Evolutionary conservation across 2,797 vertebrate species (phyloP).

Genomic region (Anguilla anguilla): DNA sequence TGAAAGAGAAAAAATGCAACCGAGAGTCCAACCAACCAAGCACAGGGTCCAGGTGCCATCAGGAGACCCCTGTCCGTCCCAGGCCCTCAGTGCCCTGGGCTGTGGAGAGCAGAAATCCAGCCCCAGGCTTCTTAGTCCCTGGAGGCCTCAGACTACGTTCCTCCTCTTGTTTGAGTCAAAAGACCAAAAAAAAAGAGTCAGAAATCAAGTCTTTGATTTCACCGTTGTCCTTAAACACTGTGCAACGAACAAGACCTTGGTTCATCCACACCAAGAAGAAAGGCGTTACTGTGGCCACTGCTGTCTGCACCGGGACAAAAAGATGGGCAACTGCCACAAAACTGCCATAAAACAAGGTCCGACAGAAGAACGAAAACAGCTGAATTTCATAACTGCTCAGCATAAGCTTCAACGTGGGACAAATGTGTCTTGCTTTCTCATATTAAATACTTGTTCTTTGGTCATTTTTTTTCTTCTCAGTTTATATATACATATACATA

Average conservation of each 20-base stretch:
- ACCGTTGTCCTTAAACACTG: slow-evolving; percentile 52
- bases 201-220: slow-evolving; percentile 3
- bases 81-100: slow-evolving; percentile 52
- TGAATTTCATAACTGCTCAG: slow-evolving; percentile 39
- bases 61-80: slow-evolving; percentile 48
- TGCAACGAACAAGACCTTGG: slow-evolving; percentile 41
- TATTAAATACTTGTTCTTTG: slow-evolving; percentile 78
- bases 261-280: slow-evolving; percentile 51
- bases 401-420: slow-evolving; percentile 51
- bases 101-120: slow-evolving; percentile 59
- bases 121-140: slow-evolving; percentile 47
- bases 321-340: slow-evolving; percentile 28
- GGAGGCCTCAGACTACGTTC: slow-evolving; percentile 21
- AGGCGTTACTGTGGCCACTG: slow-evolving; percentile 60
- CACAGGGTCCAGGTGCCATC: slow-evolving; percentile 45
- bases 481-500: slow-evolving; percentile 71
- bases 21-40: slow-evolving; percentile 50
- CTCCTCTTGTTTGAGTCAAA: slow-evolving; percentile 27
- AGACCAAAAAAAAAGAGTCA: slow-evolving; percentile 1
- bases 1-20: slow-evolving; percentile 48
- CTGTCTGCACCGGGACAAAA: slow-evolving; percentile 50
- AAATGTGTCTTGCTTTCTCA: slow-evolving; percentile 53
- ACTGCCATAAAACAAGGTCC: slow-evolving; percentile 31
- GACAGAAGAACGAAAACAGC: slow-evolving; percentile 53
- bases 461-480: slow-evolving; percentile 69